phyloP scores from a whole-genome alignment of 2,797 vertebrate genomes.

The Hapalemur alaotrensis region DNA sequence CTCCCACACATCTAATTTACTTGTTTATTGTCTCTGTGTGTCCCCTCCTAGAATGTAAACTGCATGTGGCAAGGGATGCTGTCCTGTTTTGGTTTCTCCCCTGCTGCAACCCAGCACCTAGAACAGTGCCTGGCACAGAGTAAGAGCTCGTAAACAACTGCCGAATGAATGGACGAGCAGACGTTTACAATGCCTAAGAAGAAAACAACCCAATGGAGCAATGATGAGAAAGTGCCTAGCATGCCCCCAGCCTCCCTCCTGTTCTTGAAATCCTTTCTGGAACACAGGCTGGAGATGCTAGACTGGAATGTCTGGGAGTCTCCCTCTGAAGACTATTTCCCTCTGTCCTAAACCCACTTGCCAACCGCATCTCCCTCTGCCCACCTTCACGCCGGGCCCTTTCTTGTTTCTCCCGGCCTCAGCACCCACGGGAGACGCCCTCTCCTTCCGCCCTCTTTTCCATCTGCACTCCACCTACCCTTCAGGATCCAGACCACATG shows the following conservation, averaged over 20 bases:
- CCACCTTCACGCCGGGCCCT: not conserved
- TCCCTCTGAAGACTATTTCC: not conserved
- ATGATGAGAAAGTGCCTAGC: not conserved
- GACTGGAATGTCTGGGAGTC: not conserved
- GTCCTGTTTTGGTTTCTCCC: not conserved
- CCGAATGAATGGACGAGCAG: not conserved
- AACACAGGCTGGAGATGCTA: not conserved
- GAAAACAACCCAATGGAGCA: not conserved
- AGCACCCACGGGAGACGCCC: not conserved
- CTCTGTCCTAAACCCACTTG: not conserved
- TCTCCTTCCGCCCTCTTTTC: not conserved
- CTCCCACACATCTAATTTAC: not conserved
- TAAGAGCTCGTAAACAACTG: not conserved
- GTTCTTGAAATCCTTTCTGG: not conserved
- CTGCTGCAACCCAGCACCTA: not conserved
- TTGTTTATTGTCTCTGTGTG: not conserved
- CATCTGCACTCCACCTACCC: not conserved
- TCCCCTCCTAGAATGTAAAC: not conserved
- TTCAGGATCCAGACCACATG: not conserved
- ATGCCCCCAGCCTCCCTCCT: not conserved
- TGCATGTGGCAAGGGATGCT: not conserved
- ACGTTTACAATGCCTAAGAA: not conserved
- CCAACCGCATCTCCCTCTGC: not conserved
- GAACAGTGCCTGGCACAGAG: not conserved
- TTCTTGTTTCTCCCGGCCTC: not conserved